Evolutionary conservation across 2,888 invertebrate species (phyloP).

Genomic region (Sclerodermus sp.): DNA sequence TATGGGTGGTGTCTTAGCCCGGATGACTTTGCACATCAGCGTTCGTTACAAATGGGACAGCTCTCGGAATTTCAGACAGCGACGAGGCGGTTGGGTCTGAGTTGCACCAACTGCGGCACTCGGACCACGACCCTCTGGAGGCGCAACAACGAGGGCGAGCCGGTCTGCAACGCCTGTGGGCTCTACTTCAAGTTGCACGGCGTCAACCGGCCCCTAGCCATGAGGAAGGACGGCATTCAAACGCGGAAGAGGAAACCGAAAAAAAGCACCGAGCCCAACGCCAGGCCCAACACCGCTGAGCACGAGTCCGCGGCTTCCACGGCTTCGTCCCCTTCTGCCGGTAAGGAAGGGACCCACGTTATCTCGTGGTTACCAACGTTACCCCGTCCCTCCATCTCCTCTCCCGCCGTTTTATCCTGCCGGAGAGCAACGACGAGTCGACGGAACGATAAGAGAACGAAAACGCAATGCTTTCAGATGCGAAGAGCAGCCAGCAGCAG

Average conservation of each 20-base stretch:
- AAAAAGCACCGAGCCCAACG: slow-evolving; percentile 64
- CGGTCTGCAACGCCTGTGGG: slow-evolving; percentile 98
- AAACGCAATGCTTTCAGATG: slow-evolving; percentile 22
- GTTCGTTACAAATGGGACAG: slow-evolving; percentile 56
- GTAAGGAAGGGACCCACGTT: too few relatives aligned
- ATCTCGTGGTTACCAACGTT: too few relatives aligned
- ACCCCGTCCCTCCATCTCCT: too few relatives aligned
- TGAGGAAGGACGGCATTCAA: slow-evolving; percentile 96
- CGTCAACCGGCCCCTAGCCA: slow-evolving; percentile 87
- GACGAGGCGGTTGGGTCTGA: slow-evolving; percentile 83
- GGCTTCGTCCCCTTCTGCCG: slow-evolving; percentile 49
- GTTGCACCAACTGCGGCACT: slow-evolving; percentile 97
- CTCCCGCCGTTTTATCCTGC: too few relatives aligned
- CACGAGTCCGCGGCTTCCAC: slow-evolving; percentile 44
- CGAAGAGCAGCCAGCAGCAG: slow-evolving; percentile 38
- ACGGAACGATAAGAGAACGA: not conserved
- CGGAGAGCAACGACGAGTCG: too few relatives aligned
- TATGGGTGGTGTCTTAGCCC: too few relatives aligned
- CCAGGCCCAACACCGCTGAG: slow-evolving; percentile 40
- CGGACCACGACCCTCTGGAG: slow-evolving; percentile 97
- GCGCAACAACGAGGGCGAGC: slow-evolving; percentile 96
- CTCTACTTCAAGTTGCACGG: slow-evolving; percentile 95
- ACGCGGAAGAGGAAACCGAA: slow-evolving; percentile 93
- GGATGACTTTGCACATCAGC: not conserved
- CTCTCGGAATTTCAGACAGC: slow-evolving; percentile 70